phyloP scores from a whole-genome alignment of 2,113 vertebrate species.

The Neogale vison region DNA sequence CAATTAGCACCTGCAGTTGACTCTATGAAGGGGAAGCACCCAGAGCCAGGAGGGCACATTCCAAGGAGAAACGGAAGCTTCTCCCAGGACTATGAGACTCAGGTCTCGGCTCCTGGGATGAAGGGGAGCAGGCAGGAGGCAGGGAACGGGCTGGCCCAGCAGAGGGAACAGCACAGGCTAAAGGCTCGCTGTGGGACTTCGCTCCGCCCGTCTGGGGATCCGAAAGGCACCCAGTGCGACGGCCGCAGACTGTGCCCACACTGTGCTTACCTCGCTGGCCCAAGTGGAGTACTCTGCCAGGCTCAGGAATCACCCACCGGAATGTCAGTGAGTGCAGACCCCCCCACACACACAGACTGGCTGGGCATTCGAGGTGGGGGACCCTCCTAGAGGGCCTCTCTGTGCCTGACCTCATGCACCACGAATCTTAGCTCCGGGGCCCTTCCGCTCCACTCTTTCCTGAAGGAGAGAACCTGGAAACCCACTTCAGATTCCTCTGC shows the following conservation, averaged over 20 bases:
- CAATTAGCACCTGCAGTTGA: not conserved
- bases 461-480: not conserved
- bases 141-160: not conserved
- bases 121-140: not conserved
- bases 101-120: not conserved
- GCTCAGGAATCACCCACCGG: not conserved
- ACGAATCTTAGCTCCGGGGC: not conserved
- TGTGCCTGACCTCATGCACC: not conserved
- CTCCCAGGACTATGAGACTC: not conserved
- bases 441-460: not conserved
- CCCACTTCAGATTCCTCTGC: not conserved
- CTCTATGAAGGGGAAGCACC: not conserved
- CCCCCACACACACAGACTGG: accelerated
- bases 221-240: accelerated
- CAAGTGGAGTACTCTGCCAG: not conserved
- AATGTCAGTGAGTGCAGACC: not conserved
- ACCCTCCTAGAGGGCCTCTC: not conserved
- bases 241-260: not conserved
- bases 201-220: accelerated
- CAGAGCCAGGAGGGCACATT: not conserved
- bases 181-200: accelerated
- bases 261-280: accelerated
- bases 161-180: not conserved
- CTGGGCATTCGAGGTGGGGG: not conserved
- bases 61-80: no score